Percentiles rank a stretch among this genome's conserved stretches.
phyloP scores from a whole-genome alignment of 2,797 vertebrate genomes.

The Syngnathus rostellatus region DNA sequence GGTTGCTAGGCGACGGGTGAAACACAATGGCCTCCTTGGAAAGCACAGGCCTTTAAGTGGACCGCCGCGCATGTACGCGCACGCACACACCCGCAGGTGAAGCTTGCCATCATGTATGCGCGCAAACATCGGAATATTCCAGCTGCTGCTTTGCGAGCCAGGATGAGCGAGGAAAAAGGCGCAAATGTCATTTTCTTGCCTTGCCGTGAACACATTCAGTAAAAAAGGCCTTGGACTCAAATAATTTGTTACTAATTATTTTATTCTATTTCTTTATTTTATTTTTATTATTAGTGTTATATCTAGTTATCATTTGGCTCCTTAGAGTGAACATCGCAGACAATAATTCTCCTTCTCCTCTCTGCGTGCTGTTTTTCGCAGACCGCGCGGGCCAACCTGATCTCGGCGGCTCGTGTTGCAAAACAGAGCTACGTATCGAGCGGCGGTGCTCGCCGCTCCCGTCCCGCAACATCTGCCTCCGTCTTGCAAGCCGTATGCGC shows the following conservation, averaged over 20 bases:
- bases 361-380: not conserved
- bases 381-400: not conserved
- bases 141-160: no score
- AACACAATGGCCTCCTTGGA: conserved; percentile 77
- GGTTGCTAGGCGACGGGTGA: conserved; percentile 76
- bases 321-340: not conserved
- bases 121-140: no score
- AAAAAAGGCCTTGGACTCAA: no score
- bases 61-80: conserved; percentile 43
- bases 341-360: not conserved
- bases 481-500: not conserved
- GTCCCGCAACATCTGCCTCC: not conserved
- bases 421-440: not conserved
- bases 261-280: no score
- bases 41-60: conserved; percentile 76
- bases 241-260: no score
- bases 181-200: no score
- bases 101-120: no score
- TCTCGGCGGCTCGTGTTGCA: not conserved
- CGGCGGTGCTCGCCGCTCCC: not conserved
- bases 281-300: no score
- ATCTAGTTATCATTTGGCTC: no score
- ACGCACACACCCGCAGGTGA: not conserved
- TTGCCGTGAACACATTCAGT: no score
- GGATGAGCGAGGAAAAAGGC: no score